Base-by-base conservation (phyloP, 30 jellyfish, hydroid and myxozoan species). In the Turritopsis dohrnii region DNA sequence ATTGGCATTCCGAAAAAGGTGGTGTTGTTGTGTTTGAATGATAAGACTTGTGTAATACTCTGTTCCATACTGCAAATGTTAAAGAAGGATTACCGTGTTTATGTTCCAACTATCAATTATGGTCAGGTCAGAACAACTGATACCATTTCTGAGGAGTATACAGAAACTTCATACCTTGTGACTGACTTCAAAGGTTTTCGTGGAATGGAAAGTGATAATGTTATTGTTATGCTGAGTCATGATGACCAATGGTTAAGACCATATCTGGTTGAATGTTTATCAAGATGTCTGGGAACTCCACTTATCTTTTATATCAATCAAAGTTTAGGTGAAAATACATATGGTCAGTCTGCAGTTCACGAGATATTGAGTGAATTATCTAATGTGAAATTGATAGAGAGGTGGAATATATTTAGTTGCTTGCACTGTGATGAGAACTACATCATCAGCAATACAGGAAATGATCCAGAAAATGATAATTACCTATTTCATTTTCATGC, bases 141-240 rank as follows among this genome's bases (percentile, higher is more conserved):
- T 69, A 1, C 8, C 16, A 9, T 69, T 9, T 23, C 9, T 7
- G 8, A n/a, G 23, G 31, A 69, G 16, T 27, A 69, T 23, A 9
- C 77, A 21, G 22, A 69, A 0, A 21, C 22, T 69, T 69, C 4
- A 7, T 23, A n/a, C 9, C 30, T 69, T 9, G 31, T 69, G 77
- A 69, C 77, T 9, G 77, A 69, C 22, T 69, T 23, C 22, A 69
- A 69, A 69, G 77, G 77, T 69, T 69, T 69, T 27, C 28, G 77
- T n/a, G 77, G 77, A 69, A 69, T 69, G 77, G 77, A 69, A 69
- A 1, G 31, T 21, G 77, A 69, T 7, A 69, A 69, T n/a, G 16
- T 69, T 23, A 19, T 69, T 69, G 77, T 69, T 8, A n/a, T 69
- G 28, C 22, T 69, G 17, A 27, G 30, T 27, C 77, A 69, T 23